Evolutionary conservation across 2,888 invertebrate genomes (phyloP), one percentile per base, ranked within the genome.

Genomic region (Troides aeacus): DNA sequence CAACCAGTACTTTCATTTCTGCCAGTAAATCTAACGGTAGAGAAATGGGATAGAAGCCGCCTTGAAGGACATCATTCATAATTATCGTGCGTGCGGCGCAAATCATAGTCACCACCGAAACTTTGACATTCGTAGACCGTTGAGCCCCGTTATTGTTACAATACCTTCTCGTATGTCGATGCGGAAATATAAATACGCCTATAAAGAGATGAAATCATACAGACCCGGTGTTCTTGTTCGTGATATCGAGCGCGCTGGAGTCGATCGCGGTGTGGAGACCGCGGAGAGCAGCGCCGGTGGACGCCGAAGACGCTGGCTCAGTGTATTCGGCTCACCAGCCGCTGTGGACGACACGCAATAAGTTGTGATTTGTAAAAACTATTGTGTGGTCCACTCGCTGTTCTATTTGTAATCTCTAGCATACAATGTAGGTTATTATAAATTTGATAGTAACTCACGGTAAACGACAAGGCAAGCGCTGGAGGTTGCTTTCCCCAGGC

Each of bases 391-490:
- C 46, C 12, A 15, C 12, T 46, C 46, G 46, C 46, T 46, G 15
- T 0, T 46, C 12, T 12, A 15, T 46, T 2, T 53, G 53, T n/a
- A 53, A 53, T 53, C 53, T 18, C 53, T 18, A 15, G 15, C 12
- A 12, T 46, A 46, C 15, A 46, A 46, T 46, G 46, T 15, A 12
- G 46, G 46, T 46, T 10, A 12, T 15, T 46, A 59, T 12, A 59
- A 24, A 59, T 59, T 24, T 12, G 24, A 24, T 10, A 15, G 58
- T 15, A 60, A 89, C 93, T 94, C 85, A 96, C 96, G 95, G 83
- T 97, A 96, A 18, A 97, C 97, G 61, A 97, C 94, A 18, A 97
- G 94, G 79, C 96, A 96, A n/a, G 97, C 97, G 30, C 96, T 96
- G 15, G 97, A 97, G 72, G 94, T 94, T 46, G 95, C 95, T 84